Conservation (phyloP, 1,140 invertebrate genomes). For the Monochamus saltuarius region DNA sequence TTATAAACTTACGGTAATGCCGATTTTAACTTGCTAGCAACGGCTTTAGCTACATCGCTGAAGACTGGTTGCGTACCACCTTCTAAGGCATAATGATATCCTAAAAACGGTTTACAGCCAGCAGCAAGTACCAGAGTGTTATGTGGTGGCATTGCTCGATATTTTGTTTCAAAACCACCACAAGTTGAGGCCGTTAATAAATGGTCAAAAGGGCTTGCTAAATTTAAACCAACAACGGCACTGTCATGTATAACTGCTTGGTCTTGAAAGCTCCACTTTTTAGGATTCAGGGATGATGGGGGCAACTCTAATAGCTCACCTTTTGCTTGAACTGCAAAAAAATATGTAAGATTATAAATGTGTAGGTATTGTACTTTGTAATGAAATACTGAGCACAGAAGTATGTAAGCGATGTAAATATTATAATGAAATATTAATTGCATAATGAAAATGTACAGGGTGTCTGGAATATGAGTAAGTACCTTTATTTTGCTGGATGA, state of each 20-base stretch:
- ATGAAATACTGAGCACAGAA: too few relatives aligned
- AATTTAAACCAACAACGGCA: slow-evolving; percentile 73
- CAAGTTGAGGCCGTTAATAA: slow-evolving; percentile 77
- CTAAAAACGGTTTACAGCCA: slow-evolving; percentile 82
- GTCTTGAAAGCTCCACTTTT: slow-evolving; percentile 84
- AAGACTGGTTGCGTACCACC: slow-evolving; percentile 71
- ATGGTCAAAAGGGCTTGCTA: slow-evolving; percentile 83
- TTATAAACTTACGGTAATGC: slow-evolving; percentile 75
- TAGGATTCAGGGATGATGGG: slow-evolving; percentile 63
- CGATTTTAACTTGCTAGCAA: slow-evolving; percentile 85
- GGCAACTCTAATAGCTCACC: slow-evolving; percentile 61
- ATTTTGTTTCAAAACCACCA: slow-evolving; percentile 74
- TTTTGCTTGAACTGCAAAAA: slow-evolving; percentile 68
- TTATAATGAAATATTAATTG: too few relatives aligned
- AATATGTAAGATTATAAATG: too few relatives aligned
- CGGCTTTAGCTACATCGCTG: slow-evolving; percentile 84
- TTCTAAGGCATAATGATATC: slow-evolving; percentile 88
- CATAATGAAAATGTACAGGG: too few relatives aligned
- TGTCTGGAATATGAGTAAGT: too few relatives aligned
- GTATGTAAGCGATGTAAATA: too few relatives aligned
- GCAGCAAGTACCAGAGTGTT: slow-evolving; percentile 75
- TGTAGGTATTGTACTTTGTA: too few relatives aligned
- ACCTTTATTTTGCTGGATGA: too few relatives aligned
- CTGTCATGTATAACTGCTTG: slow-evolving; percentile 76
- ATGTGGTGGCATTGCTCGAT: slow-evolving; percentile 73